These are phyloP conservation scores for Spodoptera litura DNA, from an alignment of 1,140 invertebrate species.

Conservation along the genomic window DNA sequence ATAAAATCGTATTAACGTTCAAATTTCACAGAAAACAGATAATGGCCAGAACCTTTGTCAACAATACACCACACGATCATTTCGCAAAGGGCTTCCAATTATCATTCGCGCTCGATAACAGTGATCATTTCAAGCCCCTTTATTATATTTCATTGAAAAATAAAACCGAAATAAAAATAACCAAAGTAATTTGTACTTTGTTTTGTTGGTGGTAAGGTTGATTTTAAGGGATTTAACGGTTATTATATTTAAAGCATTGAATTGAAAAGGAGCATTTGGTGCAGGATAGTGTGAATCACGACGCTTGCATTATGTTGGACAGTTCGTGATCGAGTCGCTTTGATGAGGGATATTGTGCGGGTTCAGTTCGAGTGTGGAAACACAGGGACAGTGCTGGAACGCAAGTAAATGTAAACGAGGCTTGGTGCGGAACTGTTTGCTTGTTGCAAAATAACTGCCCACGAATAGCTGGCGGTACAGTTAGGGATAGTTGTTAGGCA, in stretches of 20 bases:
- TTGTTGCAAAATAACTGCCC: no score
- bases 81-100: conserved; percentile 28
- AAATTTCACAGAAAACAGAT: conserved; percentile 12
- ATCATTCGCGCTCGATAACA: conserved; percentile 4
- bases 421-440: no score
- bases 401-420: no score
- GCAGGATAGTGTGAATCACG: conserved; percentile 65
- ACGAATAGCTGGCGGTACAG: no score
- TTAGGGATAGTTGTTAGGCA: no score
- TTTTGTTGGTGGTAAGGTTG: not conserved
- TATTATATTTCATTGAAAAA: conserved; percentile 35
- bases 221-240: conserved; percentile 50
- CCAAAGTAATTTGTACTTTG: conserved; percentile 6
- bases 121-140: conserved; percentile 10
- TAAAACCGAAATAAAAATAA: not conserved
- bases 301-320: conserved; percentile 64
- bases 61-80: conserved; percentile 15
- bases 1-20: conserved; percentile 7
- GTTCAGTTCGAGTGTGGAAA: conserved; percentile 1
- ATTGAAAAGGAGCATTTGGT: conserved; percentile 58
- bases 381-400: conserved; percentile 2
- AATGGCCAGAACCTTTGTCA: conserved; percentile 15
- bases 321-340: conserved; percentile 58
- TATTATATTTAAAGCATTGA: conserved; percentile 64
- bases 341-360: conserved; percentile 43